These are phyloP conservation scores for Epinephelus fuscoguttatus DNA, from an alignment of 2,113 vertebrate genomes.

Conservation along the genomic window DNA sequence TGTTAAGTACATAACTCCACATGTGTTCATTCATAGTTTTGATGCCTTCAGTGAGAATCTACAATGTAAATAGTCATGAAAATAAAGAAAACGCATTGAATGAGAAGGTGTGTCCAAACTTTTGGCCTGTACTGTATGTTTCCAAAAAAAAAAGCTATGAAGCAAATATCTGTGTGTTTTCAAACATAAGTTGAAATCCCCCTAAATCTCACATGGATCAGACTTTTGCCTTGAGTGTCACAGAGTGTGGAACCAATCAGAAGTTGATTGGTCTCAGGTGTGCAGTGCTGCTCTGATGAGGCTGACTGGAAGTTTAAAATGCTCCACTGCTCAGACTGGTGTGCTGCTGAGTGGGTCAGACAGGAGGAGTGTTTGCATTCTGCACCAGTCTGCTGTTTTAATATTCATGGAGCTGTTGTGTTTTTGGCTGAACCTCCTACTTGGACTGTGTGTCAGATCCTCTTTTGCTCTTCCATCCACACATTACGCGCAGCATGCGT, in stretches of 20 bases:
- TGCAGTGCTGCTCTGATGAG: background rate
- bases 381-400: background rate
- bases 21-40: no score
- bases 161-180: background rate
- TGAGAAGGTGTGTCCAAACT: no score
- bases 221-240: background rate
- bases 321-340: accelerated
- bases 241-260: constrained; percentile 26
- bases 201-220: background rate
- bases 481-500: background rate
- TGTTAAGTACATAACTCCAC: no score
- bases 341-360: constrained; percentile 27
- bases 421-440: constrained; percentile 21
- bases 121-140: no score
- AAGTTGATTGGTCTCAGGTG: constrained; percentile 57
- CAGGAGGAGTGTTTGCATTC: background rate
- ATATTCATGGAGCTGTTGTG: constrained; percentile 31
- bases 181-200: background rate
- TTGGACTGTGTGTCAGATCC: constrained; percentile 12
- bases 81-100: no score
- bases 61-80: no score
- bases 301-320: constrained; percentile 22
- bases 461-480: constrained; percentile 26
- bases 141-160: background rate
- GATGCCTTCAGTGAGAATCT: no score